phyloP scores from a whole-genome alignment of 2,888 invertebrate species.

The Himalopsyche tibetana region DNA sequence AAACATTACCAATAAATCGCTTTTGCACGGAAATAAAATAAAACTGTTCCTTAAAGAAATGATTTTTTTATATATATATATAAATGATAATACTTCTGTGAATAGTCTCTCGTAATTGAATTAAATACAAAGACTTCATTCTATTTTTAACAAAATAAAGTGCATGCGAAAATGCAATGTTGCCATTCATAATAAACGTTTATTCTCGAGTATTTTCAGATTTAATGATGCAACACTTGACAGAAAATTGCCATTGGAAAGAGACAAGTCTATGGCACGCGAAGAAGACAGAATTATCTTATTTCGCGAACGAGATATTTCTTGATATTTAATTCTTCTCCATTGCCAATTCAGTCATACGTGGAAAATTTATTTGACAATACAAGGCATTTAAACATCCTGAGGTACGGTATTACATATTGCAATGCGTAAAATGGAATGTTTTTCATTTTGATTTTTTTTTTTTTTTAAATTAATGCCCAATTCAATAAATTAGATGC shows the following conservation, averaged over 20 bases:
- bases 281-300: conserved; percentile 1
- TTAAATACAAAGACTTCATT: background rate
- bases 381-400: background rate
- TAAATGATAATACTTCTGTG: no score
- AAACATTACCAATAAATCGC: no score
- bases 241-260: background rate
- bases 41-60: no score
- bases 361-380: background rate
- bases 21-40: no score
- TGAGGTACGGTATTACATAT: background rate
- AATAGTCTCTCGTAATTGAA: no score
- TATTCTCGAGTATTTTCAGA: background rate
- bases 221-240: conserved; percentile 19
- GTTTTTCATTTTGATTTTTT: no score
- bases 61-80: no score
- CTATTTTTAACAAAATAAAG: background rate
- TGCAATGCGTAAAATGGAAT: background rate
- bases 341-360: background rate
- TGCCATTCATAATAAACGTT: background rate
- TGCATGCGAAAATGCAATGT: background rate
- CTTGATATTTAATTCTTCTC: conserved; percentile 20
- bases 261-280: background rate
- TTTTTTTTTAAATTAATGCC: no score
- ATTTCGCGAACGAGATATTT: background rate
- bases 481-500: no score